Evolutionary conservation across 2,888 invertebrate species (phyloP), one percentile per base, ranked within the genome.

Genomic region (Philhelius pedissequus): DNA sequence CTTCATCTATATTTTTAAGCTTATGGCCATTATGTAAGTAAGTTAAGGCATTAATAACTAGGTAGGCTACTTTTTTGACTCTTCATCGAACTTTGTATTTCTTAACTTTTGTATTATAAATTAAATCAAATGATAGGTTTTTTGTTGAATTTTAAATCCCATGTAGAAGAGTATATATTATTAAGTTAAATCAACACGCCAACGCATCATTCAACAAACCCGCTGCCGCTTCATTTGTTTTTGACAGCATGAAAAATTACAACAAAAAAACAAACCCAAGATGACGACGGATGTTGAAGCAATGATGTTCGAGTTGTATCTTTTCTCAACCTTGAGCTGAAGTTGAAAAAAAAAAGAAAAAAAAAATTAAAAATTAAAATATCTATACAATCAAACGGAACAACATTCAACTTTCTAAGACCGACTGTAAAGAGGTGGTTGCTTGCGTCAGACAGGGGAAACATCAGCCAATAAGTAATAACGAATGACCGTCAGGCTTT

Each of bases 381-480:
- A 27, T 18, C 30, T 22, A 22, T 25, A 50, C 45, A 45, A 56
- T 22, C 60, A 58, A 71, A 66, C 32, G 48, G 66, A 82, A 83
- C 74, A 77, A 56, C 77, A 77, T 82, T 77, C 77, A 82, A 74
- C 69, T 82, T 82, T 82, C 77, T 77, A 82, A 77, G 73, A 68
- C 77, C 68, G 52, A 43, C 62, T 43, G 43, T 62, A 30, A 25
- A 60, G 43, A 62, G 43, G 62, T 43, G 62, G 62, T 43, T 62
- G 62, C 27, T 62, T 62, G 62, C 43, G 62, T 62, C 62, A 62
- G 30, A 18, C 30, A 43, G 18, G 27, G 40, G 62, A 43, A 62
- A 62, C 62, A 62, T 62, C 62, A 62, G 6, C 43, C 30, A 43
- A 40, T 35, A 56, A 13, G n/a, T 40, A 60, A 40, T 25, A 62